These are phyloP conservation scores for Chloroclystis v-ata DNA, from an alignment of 2,888 invertebrate genomes.

Conservation along the genomic window DNA sequence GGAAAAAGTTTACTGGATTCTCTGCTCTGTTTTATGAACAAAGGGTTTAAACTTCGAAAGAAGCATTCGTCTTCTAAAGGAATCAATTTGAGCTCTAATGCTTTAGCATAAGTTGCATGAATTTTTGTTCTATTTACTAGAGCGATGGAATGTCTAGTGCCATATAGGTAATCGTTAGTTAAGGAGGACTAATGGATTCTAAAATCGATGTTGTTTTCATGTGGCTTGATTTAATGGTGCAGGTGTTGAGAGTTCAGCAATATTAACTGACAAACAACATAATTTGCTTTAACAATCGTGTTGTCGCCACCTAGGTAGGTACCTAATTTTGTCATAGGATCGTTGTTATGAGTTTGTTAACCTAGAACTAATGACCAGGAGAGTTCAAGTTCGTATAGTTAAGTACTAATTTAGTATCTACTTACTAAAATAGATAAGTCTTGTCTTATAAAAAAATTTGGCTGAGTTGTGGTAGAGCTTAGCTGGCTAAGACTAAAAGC, in stretches of 20 bases:
- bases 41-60: background rate
- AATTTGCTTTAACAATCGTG: background rate
- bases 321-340: too few relatives aligned
- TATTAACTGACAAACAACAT: background rate
- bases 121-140: conserved; percentile 8
- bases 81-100: conserved; percentile 5
- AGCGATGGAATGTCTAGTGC: conserved; percentile 14
- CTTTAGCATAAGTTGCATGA: background rate
- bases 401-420: too few relatives aligned
- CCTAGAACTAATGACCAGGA: too few relatives aligned
- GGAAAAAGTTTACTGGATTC: background rate
- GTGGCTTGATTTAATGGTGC: conserved; percentile 10
- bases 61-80: too few relatives aligned
- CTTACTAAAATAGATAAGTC: too few relatives aligned
- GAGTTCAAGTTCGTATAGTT: too few relatives aligned
- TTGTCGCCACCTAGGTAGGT: background rate
- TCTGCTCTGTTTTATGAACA: conserved; percentile 1
- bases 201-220: conserved; percentile 27
- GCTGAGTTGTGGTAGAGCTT: too few relatives aligned
- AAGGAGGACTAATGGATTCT: conserved; percentile 23
- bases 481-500: too few relatives aligned
- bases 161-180: conserved; percentile 19
- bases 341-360: too few relatives aligned
- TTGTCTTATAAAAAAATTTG: too few relatives aligned
- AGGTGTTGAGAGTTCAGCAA: background rate